Base-by-base conservation (phyloP, 2,888 invertebrate genomes). In the Drosophila parthenogenetica region DNA sequence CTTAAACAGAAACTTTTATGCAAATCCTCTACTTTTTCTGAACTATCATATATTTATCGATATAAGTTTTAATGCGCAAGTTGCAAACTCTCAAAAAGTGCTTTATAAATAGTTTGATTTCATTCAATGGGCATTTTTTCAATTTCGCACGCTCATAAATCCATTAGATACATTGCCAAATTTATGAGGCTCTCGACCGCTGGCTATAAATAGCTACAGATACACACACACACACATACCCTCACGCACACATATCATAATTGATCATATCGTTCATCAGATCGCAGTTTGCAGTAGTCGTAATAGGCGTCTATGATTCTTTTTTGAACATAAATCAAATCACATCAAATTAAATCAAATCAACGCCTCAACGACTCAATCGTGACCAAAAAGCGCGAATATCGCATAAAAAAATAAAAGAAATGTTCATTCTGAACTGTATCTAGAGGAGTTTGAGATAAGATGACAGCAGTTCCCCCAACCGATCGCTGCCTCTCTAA, bases 301-400 rank as follows among this genome's bases (percentile, higher is more conserved):
- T n/a, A 60, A 32, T 29, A 19, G 37, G 45, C 29, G 42, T 57
- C 14, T 39, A 14, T 19, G 14, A 55, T 50, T 71, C 62, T 55
- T 29, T 29, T 54, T 71, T 69, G 48, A 54, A 63, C 63, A 72
- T 76, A 76, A 68, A 76, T 75, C 72, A 75, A 71, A 64, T 75
- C 65, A 65, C 46, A 55, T 39, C 29, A 54, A 62, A 62, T 61
- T 14, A 39, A 61, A 61, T 61, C 46, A 55, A 62, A 62, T 62
- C 55, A 62, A 64, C 72, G 69, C 68, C 55, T 49, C 48, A 14
- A 76, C 77, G 19, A 51, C 73, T 75, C 75, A 76, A 75, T 48
- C 54, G 19, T 13, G 35, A 17, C 48, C 40, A 10, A 43, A 46
- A 16, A 22, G 39, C 43, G 70, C 60, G 17, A 53, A 69, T 79